Evolutionary conservation across 2,113 vertebrate genomes (phyloP).

Genomic region (Phalacrocorax aristotelis): DNA sequence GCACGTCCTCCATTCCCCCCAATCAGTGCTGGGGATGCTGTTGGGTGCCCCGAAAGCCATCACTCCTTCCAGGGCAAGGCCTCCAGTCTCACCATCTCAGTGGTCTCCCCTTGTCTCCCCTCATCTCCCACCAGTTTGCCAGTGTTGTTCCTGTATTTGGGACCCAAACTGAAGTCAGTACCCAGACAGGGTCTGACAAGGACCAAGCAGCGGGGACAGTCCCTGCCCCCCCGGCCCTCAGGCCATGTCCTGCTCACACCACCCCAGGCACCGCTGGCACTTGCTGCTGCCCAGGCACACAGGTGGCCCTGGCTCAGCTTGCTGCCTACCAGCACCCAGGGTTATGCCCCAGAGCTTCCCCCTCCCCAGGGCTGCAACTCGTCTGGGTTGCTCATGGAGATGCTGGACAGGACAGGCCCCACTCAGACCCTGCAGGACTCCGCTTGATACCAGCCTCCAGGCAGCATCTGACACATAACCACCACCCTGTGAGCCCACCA

Average conservation of each 20-base stretch:
- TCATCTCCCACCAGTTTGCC: background rate
- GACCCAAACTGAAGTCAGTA: no score
- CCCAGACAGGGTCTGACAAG: background rate
- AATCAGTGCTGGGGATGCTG: rapidly evolving
- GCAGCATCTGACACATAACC: rapidly evolving
- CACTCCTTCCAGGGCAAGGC: background rate
- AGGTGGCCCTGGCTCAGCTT: rapidly evolving
- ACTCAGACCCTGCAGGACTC: background rate
- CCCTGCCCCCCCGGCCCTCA: rapidly evolving
- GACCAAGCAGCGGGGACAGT: background rate
- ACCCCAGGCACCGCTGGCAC: no score
- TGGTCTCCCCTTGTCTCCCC: background rate
- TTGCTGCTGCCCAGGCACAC: background rate
- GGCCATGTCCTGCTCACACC: no score
- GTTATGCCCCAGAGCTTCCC: no score
- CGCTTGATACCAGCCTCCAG: background rate
- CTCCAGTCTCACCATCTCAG: rapidly evolving
- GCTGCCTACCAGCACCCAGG: no score
- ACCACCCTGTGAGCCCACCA: background rate
- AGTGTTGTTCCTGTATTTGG: background rate
- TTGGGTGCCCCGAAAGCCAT: no score
- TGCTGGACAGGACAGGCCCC: background rate
- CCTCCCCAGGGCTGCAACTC: background rate
- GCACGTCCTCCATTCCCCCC: background rate
- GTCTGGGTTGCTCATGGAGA: background rate